A percentile compares a stretch with the other conserved stretches of the same genome.
Evolutionary conservation across 1,140 invertebrate species (phyloP).

Genomic region (Oncopodura yosiiana): DNA sequence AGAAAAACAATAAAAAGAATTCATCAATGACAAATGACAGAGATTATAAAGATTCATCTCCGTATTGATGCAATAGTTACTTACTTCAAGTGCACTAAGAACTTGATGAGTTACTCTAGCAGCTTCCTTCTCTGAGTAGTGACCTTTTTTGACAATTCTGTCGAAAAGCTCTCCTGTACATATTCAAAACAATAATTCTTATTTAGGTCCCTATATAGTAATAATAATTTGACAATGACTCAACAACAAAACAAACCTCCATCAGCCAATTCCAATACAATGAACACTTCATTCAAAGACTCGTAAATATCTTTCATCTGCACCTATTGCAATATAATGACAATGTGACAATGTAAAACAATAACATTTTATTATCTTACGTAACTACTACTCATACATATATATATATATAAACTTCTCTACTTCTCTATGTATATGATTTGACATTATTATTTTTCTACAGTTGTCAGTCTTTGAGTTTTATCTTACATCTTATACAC

Average conservation of each 20-base stretch:
- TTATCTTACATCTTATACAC: too few relatives aligned
- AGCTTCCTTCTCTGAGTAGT: conserved; percentile 46
- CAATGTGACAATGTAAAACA: background rate
- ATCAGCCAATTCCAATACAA: conserved; percentile 41
- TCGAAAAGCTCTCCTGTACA: conserved; percentile 49
- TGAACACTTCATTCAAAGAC: conserved; percentile 37
- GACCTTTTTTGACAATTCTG: conserved; percentile 44
- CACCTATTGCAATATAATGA: conserved; percentile 36
- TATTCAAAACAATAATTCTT: conserved; percentile 21
- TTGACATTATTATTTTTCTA: too few relatives aligned
- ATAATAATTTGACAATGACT: background rate
- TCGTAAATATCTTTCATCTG: conserved; percentile 42
- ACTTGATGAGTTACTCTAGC: conserved; percentile 42
- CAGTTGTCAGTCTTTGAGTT: too few relatives aligned
- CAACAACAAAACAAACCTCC: too few relatives aligned
- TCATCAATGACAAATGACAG: background rate
- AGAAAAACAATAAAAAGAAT: background rate
- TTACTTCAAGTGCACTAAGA: conserved; percentile 42
- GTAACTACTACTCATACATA: too few relatives aligned
- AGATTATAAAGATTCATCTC: background rate
- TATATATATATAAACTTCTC: too few relatives aligned
- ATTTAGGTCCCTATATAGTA: background rate
- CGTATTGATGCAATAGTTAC: conserved; percentile 8
- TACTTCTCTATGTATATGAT: too few relatives aligned
- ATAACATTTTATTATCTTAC: background rate